Conservation (phyloP, 1,140 invertebrate genomes). For the Saccostrea glomerata region DNA sequence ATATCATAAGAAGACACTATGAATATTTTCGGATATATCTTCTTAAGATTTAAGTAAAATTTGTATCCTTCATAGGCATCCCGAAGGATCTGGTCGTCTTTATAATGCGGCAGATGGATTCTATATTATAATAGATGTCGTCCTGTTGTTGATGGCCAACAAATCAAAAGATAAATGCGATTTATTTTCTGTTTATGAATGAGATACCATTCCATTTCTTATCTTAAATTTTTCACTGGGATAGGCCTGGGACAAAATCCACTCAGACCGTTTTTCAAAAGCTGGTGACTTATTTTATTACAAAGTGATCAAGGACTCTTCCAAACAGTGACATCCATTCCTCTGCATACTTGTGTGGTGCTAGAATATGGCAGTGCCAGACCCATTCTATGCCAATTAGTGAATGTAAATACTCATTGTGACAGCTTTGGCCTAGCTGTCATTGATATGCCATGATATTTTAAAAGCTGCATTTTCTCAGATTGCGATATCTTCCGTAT, state of each 20-base stretch:
- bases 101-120: slow-evolving; percentile 80
- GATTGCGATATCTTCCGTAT: too few relatives aligned
- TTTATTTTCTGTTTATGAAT: too few relatives aligned
- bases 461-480: too few relatives aligned
- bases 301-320: slow-evolving; percentile 74
- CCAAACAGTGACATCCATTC: slow-evolving; percentile 76
- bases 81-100: slow-evolving; percentile 73
- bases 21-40: slow-evolving; percentile 75
- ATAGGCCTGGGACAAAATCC: slow-evolving; percentile 57
- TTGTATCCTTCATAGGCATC: slow-evolving; percentile 76
- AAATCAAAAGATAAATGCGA: slow-evolving; percentile 71
- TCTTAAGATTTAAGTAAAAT: slow-evolving; percentile 78
- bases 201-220: neutral
- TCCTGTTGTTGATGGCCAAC: slow-evolving; percentile 71
- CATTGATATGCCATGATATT: too few relatives aligned
- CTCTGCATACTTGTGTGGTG: slow-evolving; percentile 71
- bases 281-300: slow-evolving; percentile 58
- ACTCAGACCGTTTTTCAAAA: slow-evolving; percentile 44
- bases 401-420: too few relatives aligned
- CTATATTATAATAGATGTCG: slow-evolving; percentile 75
- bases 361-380: too few relatives aligned
- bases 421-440: too few relatives aligned
- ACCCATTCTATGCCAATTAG: too few relatives aligned
- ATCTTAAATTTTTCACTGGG: slow-evolving; percentile 56
- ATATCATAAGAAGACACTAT: slow-evolving; percentile 80